Evolutionary conservation across 2,113 vertebrate species (phyloP).

Genomic region (Acinonyx jubatus): DNA sequence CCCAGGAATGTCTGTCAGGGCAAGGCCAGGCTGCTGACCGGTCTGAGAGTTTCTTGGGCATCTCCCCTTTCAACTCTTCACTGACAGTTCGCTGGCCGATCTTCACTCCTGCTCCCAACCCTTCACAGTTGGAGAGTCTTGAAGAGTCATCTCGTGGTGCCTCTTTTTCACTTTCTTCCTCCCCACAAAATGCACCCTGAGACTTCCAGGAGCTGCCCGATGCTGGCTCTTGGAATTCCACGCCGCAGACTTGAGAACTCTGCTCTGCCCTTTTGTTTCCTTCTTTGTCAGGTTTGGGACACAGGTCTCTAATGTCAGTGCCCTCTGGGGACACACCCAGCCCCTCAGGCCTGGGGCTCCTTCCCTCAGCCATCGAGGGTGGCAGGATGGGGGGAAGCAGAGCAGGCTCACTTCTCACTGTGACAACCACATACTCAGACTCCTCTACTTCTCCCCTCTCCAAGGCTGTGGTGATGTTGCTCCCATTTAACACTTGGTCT

Average conservation of each 20-base stretch:
- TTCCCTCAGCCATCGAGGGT: constrained; percentile 43
- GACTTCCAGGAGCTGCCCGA: neutral
- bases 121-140: neutral
- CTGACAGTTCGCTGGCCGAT: constrained; percentile 11
- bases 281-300: constrained; percentile 64
- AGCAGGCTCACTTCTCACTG: constrained; percentile 86
- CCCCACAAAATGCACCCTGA: constrained; percentile 30
- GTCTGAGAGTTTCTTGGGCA: constrained; percentile 42
- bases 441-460: constrained; percentile 90
- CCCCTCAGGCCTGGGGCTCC: constrained; percentile 20
- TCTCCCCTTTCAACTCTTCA: constrained; percentile 42
- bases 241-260: neutral
- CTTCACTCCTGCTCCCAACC: constrained; percentile 35
- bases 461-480: constrained; percentile 85
- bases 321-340: constrained; percentile 50
- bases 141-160: constrained; percentile 11
- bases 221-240: neutral
- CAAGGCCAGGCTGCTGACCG: constrained; percentile 77
- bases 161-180: constrained; percentile 59
- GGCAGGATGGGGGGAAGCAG: constrained; percentile 85
- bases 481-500: constrained; percentile 82
- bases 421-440: constrained; percentile 90
- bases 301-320: neutral
- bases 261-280: constrained; percentile 42
- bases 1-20: constrained; percentile 74